phyloP scores from a whole-genome alignment of 2,888 invertebrate genomes.

The Euplagia quadripunctaria region DNA sequence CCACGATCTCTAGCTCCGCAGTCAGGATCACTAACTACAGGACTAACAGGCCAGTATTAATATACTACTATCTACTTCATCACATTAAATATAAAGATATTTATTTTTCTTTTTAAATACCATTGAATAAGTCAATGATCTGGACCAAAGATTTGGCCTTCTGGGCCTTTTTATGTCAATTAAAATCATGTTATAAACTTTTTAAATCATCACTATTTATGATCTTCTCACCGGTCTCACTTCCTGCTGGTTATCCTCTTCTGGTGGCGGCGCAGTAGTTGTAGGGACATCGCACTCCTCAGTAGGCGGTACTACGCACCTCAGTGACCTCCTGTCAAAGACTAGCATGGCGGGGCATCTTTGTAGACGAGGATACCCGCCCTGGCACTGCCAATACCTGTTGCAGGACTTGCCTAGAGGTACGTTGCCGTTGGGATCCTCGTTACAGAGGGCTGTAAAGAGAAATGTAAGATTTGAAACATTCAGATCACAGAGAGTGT shows the following conservation, averaged over 20 bases:
- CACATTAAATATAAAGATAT: too few species aligned
- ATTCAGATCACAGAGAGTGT: not conserved
- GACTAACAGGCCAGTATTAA: not conserved
- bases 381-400: conserved; percentile 97
- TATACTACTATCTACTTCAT: too few species aligned
- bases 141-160: too few species aligned
- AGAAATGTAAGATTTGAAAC: not conserved
- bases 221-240: conserved; percentile 65
- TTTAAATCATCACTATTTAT: not conserved
- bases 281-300: conserved; percentile 96
- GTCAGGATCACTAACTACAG: not conserved
- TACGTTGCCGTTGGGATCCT: conserved; percentile 96
- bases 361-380: conserved; percentile 96
- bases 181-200: too few species aligned
- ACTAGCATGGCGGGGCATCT: conserved; percentile 96
- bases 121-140: too few species aligned
- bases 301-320: conserved; percentile 96
- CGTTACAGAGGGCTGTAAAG: conserved; percentile 95
- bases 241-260: conserved; percentile 84
- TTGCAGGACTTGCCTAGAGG: conserved; percentile 97
- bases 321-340: conserved; percentile 93
- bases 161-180: too few species aligned
- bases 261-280: conserved; percentile 89
- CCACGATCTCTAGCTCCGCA: not conserved
- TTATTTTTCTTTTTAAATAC: too few species aligned